Evolutionary conservation across 2,797 vertebrate genomes (phyloP).

Genomic region (Falco rusticolus): DNA sequence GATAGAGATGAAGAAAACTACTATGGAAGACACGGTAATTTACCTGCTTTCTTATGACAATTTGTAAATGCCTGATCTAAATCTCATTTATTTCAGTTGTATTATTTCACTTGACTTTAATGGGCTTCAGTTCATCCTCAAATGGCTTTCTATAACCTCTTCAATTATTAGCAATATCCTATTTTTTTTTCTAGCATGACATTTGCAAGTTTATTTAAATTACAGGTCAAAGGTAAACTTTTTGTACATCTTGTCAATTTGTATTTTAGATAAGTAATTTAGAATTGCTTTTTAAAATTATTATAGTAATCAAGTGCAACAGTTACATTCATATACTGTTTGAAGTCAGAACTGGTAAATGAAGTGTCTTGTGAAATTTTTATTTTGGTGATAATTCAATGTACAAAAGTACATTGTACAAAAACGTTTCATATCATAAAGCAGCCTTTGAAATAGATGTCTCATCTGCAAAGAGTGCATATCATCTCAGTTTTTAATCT

Average conservation of each 20-base stretch:
- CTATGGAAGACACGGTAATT: constrained; percentile 69
- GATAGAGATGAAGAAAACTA: constrained; percentile 48
- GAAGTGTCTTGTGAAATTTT: constrained; percentile 5
- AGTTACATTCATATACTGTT: neutral
- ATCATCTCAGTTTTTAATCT: neutral
- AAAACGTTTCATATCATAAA: neutral
- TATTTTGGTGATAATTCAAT: neutral
- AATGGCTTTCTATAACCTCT: neutral
- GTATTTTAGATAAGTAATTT: constrained; percentile 21
- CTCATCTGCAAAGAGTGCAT: neutral
- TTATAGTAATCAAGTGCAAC: neutral
- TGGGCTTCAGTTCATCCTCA: neutral
- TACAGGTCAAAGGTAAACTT: neutral
- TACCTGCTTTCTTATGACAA: neutral
- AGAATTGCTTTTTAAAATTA: neutral
- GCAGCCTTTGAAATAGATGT: neutral
- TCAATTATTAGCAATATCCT: neutral
- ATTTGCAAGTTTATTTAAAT: neutral
- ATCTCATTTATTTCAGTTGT: neutral
- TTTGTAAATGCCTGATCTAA: neutral
- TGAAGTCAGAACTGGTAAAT: neutral
- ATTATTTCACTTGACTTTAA: neutral
- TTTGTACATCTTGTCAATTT: neutral
- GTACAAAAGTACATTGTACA: neutral
- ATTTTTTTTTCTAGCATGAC: neutral